Evolutionary conservation across 2,888 invertebrate genomes (phyloP).

Genomic region (Sesia bembeciformis): DNA sequence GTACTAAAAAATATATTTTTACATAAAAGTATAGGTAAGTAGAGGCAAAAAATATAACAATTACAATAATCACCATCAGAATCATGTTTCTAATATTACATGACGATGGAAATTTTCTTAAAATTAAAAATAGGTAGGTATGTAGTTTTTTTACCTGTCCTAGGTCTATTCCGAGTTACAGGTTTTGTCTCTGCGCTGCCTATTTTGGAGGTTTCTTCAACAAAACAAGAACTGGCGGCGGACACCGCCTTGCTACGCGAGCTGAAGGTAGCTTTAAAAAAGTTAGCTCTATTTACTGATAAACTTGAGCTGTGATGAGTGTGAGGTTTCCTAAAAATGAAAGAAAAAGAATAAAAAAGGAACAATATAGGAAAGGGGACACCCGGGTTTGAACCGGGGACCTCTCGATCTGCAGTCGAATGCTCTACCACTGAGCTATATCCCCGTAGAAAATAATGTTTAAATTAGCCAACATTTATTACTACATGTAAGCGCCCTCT

Average conservation of each 20-base stretch:
- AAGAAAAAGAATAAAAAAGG: slow-evolving; percentile 17
- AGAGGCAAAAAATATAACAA: no score
- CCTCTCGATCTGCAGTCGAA: slow-evolving; percentile 73
- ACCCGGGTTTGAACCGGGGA: slow-evolving; percentile 74
- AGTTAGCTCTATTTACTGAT: slow-evolving; percentile 39
- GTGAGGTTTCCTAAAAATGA: slow-evolving; percentile 30
- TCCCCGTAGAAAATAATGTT: slow-evolving; percentile 21
- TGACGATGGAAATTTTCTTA: no score
- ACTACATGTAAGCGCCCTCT: slow-evolving; percentile 22
- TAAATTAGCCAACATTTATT: slow-evolving; percentile 25
- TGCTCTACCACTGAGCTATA: slow-evolving; percentile 74
- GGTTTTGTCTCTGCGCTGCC: slow-evolving; percentile 70
- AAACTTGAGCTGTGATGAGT: slow-evolving; percentile 24
- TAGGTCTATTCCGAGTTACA: slow-evolving; percentile 62
- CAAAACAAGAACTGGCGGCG: slow-evolving; percentile 28
- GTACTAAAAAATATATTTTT: slow-evolving; percentile 13
- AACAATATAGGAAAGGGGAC: slow-evolving; percentile 43
- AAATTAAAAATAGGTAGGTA: not conserved
- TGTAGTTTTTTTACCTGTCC: slow-evolving; percentile 37
- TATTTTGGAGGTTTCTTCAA: slow-evolving; percentile 60
- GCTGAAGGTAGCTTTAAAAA: slow-evolving; percentile 65
- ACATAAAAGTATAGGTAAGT: no score
- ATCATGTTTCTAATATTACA: no score
- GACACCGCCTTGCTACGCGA: slow-evolving; percentile 63
- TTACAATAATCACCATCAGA: no score